phyloP scores from a whole-genome alignment of 2,113 vertebrate genomes.

The Alethe castanea region DNA sequence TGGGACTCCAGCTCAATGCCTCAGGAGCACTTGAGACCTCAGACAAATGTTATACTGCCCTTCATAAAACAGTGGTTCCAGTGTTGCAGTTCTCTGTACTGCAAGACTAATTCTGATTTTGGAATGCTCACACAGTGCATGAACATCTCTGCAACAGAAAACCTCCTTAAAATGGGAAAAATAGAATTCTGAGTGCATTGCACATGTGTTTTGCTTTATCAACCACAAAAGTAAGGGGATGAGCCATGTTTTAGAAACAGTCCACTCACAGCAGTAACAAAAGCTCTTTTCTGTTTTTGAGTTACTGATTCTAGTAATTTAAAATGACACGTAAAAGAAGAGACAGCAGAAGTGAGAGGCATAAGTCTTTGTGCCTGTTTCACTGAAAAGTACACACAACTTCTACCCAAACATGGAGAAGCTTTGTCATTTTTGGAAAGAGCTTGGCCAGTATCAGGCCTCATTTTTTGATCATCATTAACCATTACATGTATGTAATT shows the following conservation, averaged over 20 bases:
- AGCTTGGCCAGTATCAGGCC: background rate
- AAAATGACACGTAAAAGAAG: fast-evolving
- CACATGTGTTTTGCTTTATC: background rate
- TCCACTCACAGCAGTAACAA: background rate
- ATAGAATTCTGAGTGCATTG: background rate
- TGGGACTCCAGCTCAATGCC: background rate
- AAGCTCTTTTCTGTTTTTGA: background rate
- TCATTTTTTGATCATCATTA: background rate
- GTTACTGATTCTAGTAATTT: background rate
- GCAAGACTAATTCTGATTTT: background rate
- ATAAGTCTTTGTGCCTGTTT: background rate
- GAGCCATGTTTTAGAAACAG: background rate
- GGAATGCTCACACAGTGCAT: background rate
- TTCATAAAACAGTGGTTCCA: background rate
- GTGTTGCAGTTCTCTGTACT: background rate
- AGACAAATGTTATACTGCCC: background rate
- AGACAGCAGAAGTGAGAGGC: background rate
- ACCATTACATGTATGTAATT: background rate
- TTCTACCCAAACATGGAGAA: background rate
- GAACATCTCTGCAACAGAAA: background rate
- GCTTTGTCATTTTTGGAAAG: background rate
- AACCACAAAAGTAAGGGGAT: fast-evolving
- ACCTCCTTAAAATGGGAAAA: background rate
- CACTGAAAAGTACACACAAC: background rate
- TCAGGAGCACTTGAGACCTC: background rate